Conservation (phyloP, 2,113 vertebrate species). For the Rissa tridactyla region DNA sequence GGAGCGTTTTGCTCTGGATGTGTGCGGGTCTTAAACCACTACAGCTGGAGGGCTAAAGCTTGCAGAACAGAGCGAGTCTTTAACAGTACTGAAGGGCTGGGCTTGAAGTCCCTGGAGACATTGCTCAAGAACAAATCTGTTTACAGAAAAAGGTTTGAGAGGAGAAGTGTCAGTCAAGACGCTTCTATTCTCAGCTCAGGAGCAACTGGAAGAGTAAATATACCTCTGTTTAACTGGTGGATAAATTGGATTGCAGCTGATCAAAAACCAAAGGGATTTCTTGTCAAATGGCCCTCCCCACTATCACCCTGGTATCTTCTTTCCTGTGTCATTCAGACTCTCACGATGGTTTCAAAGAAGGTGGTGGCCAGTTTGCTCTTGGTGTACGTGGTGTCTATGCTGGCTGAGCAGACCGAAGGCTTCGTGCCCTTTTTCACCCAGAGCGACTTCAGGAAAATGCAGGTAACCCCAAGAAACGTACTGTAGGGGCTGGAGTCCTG, state of each 20-base stretch:
- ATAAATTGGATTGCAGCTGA: background rate
- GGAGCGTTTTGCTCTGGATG: background rate
- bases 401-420: constrained; percentile 76
- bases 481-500: background rate
- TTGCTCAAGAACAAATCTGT: constrained; percentile 25
- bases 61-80: background rate
- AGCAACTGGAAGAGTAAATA: constrained; percentile 44
- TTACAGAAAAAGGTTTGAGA: constrained; percentile 9
- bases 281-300: background rate
- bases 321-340: background rate
- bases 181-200: constrained; percentile 26
- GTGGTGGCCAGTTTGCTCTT: constrained; percentile 66
- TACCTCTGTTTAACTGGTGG: background rate
- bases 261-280: background rate
- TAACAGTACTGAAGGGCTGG: background rate
- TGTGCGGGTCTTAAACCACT: background rate
- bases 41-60: background rate
- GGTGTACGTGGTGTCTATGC: constrained; percentile 64
- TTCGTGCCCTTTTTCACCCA: constrained; percentile 84
- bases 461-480: constrained; percentile 57
- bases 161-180: constrained; percentile 11
- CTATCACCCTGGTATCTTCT: background rate
- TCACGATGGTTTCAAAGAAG: constrained; percentile 67
- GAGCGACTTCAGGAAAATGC: constrained; percentile 77
- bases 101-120: background rate